Evolutionary conservation across 2,888 invertebrate species (phyloP).

Genomic region (Eupelmus urozonus): DNA sequence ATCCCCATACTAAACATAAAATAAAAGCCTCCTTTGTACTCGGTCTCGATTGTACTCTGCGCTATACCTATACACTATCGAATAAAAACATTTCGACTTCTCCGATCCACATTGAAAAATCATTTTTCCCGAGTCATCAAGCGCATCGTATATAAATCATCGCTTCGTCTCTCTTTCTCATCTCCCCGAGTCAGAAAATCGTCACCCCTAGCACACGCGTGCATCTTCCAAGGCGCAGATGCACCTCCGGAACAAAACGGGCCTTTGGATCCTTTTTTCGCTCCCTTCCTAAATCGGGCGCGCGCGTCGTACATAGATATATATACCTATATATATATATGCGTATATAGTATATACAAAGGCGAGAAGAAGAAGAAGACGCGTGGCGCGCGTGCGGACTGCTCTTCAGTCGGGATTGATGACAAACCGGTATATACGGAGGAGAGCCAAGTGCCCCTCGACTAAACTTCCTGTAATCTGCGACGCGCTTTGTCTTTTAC

Average conservation of each 20-base stretch:
- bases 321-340: too few relatives aligned
- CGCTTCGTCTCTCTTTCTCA: background rate
- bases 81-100: conserved; percentile 16
- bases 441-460: conserved; percentile 29
- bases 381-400: too few relatives aligned
- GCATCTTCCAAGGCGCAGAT: conserved; percentile 26
- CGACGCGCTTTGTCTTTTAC: conserved; percentile 37
- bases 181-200: too few relatives aligned
- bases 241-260: conserved; percentile 42
- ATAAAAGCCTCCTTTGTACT: conserved; percentile 15
- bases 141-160: conserved; percentile 27
- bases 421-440: conserved; percentile 1
- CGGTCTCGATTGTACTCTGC: too few relatives aligned
- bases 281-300: conserved; percentile 1
- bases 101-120: background rate
- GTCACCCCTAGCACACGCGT: too few relatives aligned
- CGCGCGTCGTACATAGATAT: too few relatives aligned
- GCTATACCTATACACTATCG: background rate
- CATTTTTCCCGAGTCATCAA: conserved; percentile 21
- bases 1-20: background rate
- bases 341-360: too few relatives aligned
- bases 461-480: conserved; percentile 47
- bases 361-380: too few relatives aligned
- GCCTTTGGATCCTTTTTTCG: conserved; percentile 27
- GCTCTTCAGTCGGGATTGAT: background rate